phyloP scores from a whole-genome alignment of 2,797 vertebrate genomes.

The Linurgus olivaceus region DNA sequence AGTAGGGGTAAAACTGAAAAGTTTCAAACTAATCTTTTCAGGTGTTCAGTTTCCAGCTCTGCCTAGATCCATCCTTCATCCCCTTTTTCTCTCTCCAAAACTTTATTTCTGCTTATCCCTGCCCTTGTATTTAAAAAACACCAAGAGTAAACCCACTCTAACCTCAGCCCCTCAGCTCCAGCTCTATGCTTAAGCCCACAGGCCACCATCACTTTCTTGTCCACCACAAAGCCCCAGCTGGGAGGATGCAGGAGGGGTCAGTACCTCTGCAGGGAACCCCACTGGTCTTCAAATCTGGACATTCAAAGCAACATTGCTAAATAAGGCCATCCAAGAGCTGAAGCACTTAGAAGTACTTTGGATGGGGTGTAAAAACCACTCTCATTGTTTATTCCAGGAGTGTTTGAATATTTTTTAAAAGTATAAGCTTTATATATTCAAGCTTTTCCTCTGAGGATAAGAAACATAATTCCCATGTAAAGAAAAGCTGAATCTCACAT shows the following conservation, averaged over 20 bases:
- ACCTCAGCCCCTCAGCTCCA: background rate
- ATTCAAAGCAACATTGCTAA: background rate
- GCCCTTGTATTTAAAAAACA: background rate
- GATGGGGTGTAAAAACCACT: rapidly evolving
- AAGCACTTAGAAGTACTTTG: background rate
- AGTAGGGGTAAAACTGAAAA: background rate
- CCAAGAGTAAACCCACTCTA: background rate
- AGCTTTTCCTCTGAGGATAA: background rate
- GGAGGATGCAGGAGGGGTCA: background rate
- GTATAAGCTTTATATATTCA: background rate
- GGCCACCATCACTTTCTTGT: rapidly evolving
- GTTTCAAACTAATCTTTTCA: background rate
- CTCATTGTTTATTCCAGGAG: background rate
- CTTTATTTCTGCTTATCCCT: background rate
- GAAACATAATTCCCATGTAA: background rate
- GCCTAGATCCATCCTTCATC: background rate
- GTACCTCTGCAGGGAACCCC: background rate
- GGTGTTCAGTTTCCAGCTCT: background rate
- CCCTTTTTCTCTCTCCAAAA: background rate
- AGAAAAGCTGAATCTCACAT: background rate
- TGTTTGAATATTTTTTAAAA: background rate
- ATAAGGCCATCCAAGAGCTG: background rate
- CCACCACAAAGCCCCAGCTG: background rate
- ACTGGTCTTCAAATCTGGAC: background rate
- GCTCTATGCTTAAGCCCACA: background rate